These are phyloP conservation scores for Lepisosteus oculatus DNA, from an alignment of 2,113 vertebrate genomes.

Conservation along the genomic window DNA sequence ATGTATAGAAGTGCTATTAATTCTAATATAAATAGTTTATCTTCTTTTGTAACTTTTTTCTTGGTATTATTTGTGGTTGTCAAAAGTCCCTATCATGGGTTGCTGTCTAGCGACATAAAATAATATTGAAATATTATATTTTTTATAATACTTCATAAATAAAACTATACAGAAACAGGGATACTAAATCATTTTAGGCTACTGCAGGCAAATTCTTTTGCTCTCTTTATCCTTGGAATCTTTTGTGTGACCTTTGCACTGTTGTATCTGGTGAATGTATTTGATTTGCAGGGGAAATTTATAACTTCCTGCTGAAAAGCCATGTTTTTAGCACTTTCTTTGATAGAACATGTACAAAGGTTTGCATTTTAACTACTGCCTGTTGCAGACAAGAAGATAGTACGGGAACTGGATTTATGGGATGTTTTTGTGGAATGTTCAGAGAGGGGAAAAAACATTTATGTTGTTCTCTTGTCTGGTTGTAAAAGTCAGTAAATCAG, in stretches of 20 bases:
- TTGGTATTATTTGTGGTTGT: too few species aligned
- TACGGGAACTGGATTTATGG: slow-evolving; percentile 20
- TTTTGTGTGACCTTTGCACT: neutral
- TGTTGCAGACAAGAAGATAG: slow-evolving; percentile 16
- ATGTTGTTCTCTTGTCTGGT: slow-evolving; percentile 2
- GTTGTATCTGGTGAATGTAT: neutral
- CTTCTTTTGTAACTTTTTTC: too few species aligned
- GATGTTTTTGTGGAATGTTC: slow-evolving; percentile 22
- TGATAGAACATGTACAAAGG: slow-evolving; percentile 19
- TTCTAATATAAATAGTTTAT: too few species aligned
- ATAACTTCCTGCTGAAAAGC: slow-evolving; percentile 10
- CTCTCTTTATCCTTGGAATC: too few species aligned
- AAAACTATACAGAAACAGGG: too few species aligned
- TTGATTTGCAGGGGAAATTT: slow-evolving; percentile 24
- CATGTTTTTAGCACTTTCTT: slow-evolving; percentile 5
- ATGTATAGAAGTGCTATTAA: too few species aligned
- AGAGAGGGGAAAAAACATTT: slow-evolving; percentile 3
- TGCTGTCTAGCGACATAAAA: too few species aligned
- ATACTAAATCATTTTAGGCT: too few species aligned
- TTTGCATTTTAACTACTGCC: slow-evolving; percentile 5
- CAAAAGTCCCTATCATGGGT: too few species aligned
- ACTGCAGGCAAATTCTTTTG: too few species aligned
- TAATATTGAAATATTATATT: too few species aligned
- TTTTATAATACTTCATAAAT: too few species aligned
- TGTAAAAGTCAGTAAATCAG: neutral